A percentile compares a stretch with the other conserved stretches of the same genome.
Conservation (phyloP, 2,113 vertebrate species). For the Passer montanus region DNA sequence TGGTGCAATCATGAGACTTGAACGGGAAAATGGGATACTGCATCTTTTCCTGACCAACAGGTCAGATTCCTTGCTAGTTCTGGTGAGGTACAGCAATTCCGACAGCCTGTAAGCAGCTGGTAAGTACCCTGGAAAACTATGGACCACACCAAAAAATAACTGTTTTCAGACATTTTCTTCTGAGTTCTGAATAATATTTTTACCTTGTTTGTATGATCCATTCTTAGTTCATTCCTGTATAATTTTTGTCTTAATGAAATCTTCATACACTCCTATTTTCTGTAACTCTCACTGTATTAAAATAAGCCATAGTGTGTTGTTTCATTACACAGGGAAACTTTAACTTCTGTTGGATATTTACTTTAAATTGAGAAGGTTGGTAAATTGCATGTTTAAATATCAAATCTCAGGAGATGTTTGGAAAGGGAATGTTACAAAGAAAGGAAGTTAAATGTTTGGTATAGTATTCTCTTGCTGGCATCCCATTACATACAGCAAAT, state of each 20-base stretch:
- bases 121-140: background rate
- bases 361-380: constrained; percentile 26
- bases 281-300: background rate
- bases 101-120: background rate
- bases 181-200: background rate
- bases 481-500: constrained; percentile 30
- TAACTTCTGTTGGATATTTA: constrained; percentile 48
- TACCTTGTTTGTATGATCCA: background rate
- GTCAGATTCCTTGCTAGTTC: background rate
- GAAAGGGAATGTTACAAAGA: constrained; percentile 45
- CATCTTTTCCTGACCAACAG: background rate
- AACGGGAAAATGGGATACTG: background rate
- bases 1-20: background rate
- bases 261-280: background rate
- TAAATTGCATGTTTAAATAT: constrained; percentile 66
- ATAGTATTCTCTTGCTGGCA: constrained; percentile 51
- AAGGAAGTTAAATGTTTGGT: constrained; percentile 60
- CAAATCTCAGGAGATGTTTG: constrained; percentile 57
- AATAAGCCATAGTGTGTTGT: background rate
- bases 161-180: background rate
- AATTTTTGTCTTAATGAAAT: constrained; percentile 18
- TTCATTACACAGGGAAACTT: background rate
- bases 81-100: background rate
- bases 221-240: background rate
- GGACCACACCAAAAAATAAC: background rate